Base-by-base conservation (phyloP, 2,888 invertebrate genomes). In the Plemyria rubiginata region DNA sequence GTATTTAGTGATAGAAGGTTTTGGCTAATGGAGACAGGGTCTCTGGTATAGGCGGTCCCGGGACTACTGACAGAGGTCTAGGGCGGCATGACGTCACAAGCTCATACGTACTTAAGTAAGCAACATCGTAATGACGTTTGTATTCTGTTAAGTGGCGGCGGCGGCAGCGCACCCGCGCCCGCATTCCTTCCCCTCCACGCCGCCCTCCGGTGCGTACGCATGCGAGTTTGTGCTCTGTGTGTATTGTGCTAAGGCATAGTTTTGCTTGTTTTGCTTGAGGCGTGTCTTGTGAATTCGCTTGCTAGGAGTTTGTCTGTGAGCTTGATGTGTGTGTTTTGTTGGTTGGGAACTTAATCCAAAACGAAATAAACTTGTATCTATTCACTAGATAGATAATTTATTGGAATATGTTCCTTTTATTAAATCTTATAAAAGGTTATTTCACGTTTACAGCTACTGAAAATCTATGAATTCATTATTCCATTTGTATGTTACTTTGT, bases 201-300 rank as follows among this genome's bases (percentile, higher is more conserved):
- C 94, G 72, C 94, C 94, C 57, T 90, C 93, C 77, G 94, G 94
- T 95, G 86, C 85, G 89, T 91, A 89, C 83, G 71, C 71, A 69
- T 66, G 56, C 66, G 60, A 45, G 45, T 32, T 13, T 48, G 53
- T 65, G 61, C 61, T 66, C 40, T 74, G 66, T 68, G 66, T 68
- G 71, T 66, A 60, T 61, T 62, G 54, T 53, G 0, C 0, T 1
- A 60, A 28, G 45, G 52, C 41, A 61, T 43, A 45, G 12, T 54
- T 53, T 56, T n/a, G 58, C 53, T 63, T 60, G 49, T 52, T 36
- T n/a, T n/a, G n/a, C n/a, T n/a, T n/a, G n/a, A n/a, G 12, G 32
- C 32, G 13, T 52, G 29, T 53, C 40, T 53, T 55, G 16, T 54
- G n/a, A 5, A 43, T 22, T 8, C n/a, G 40, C 40, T 13, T 45